Percentiles rank a stretch among this genome's conserved stretches.
phyloP scores from a whole-genome alignment of 2,888 invertebrate species.

The Schrankia costaestrigalis region DNA sequence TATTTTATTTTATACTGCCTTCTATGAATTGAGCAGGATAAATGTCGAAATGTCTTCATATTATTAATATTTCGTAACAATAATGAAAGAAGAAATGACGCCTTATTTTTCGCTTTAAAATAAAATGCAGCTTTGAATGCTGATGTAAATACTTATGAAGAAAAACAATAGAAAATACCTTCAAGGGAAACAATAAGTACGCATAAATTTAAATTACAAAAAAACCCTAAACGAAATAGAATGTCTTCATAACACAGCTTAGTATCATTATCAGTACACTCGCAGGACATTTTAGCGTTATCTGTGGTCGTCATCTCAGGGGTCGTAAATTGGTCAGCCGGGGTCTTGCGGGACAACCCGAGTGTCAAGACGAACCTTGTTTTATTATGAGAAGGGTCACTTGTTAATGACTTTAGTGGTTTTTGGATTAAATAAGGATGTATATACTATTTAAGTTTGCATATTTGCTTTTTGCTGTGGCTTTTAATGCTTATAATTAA shows the following conservation, averaged over 20 bases:
- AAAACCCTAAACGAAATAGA: constrained; percentile 36
- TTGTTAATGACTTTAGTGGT: constrained; percentile 62
- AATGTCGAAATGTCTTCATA: too few species aligned
- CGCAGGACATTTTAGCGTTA: constrained; percentile 65
- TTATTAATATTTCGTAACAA: too few species aligned
- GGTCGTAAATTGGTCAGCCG: constrained; percentile 38
- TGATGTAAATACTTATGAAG: too few species aligned
- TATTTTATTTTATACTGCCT: too few species aligned
- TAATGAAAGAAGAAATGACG: too few species aligned
- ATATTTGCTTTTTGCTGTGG: constrained; percentile 6
- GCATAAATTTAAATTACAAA: too few species aligned
- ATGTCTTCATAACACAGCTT: constrained; percentile 53
- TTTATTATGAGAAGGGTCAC: constrained; percentile 66
- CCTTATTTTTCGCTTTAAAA: too few species aligned
- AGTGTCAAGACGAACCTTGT: constrained; percentile 71
- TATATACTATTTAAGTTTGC: constrained; percentile 14
- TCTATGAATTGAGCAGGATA: too few species aligned
- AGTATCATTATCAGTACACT: constrained; percentile 64
- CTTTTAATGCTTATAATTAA: too few species aligned
- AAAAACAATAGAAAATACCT: too few species aligned
- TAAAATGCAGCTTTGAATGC: too few species aligned
- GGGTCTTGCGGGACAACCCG: constrained; percentile 49
- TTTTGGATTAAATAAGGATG: constrained; percentile 35
- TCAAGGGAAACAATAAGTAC: too few species aligned
- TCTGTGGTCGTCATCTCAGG: constrained; percentile 67